Evolutionary conservation across 2,888 invertebrate genomes (phyloP), one percentile per base, ranked within the genome.

Genomic region (Brassicogethes aeneus): DNA sequence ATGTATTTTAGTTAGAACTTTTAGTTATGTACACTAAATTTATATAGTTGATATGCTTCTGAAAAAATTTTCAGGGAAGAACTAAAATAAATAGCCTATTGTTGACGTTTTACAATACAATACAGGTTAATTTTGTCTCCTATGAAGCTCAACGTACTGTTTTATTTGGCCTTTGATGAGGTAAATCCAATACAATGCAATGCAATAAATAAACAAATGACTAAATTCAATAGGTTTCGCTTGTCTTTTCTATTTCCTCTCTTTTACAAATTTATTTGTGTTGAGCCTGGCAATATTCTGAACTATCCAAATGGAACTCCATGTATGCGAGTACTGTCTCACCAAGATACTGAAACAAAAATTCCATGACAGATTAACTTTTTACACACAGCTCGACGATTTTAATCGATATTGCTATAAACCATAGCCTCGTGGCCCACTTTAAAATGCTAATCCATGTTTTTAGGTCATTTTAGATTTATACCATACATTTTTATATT

Each of bases 271-370:
- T 62, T 82, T 88, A 88, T 88, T 89, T 90, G 91, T 92, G 92
- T 85, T 93, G 93, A 74, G 92, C 92, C 82, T 91, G 91, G 86
- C 93, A 93, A 82, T 91, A 93, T 79, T 93, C 92, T 79, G 91
- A 90, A 76, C 91, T 92, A 82, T 91, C 91, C 83, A 91, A 86
- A 79, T 88, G 85, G 88, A 92, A 92, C 91, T 90, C 90, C 90
- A 90, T 90, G 85, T 85, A 88, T 85, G 85, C 85, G 80, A 82
- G 84, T 81, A 85, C 83, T 78, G 80, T 82, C 84, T 82, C 80
- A 78, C 82, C 81, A 75, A 79, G 81, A 80, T 85, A 80, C 88
- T 88, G 77, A 12, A 81, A 82, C 63, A 60, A 58, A 59, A 44
- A 36, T 33, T 10, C 40, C 38, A 36, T 34, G 40, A 37, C n/a